Evolutionary conservation across 2,888 invertebrate species (phyloP), one percentile per base, ranked within the genome.

Genomic region (Sarcophaga variegata): DNA sequence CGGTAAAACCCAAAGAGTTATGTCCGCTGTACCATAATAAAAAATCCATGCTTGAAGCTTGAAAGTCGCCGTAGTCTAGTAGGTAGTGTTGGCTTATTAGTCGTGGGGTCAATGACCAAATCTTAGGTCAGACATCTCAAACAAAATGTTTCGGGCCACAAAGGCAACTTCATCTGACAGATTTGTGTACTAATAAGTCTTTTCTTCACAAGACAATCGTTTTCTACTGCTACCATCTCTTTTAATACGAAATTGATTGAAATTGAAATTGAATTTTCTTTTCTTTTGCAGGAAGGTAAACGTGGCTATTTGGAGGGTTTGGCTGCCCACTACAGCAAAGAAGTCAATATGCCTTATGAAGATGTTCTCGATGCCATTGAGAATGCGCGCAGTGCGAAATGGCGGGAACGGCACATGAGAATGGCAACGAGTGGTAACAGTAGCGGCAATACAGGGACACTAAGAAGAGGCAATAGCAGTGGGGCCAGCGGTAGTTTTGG

Each of bases 291-390:
- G 97, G 97, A 97, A 91, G 97, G 97, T 66, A 97, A 97, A 91
- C 95, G 97, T 89, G 97, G 97, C 75, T 97, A 96, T 93, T 94
- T 97, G 90, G 97, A 97, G 94, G 97, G 97, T 45, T 94, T 97
- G 86, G 97, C 97, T 17, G 97, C 97, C 45, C 95, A 97, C 89
- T 97, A 97, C 92, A 97, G 97, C 85, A 97, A 97, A 92, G 95
- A 97, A 91, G 97, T 97, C 94, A 97, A 96, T 91, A 97, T 97
- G 89, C 97, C 97, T 94, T 97, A 97, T 94, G 96, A 97, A 88
- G 97, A 97, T 93, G 97, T 97, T 74, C 94, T 97, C 90, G 96
- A 97, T 92, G 97, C 97, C 91, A 95, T 97, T 79, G 97, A 97
- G 93, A 97, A 97, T 92, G 95, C 97, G 83, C 95, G 97, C 89